Evolutionary conservation across 2,888 invertebrate species (phyloP).

Genomic region (Calliopum simillimum): DNA sequence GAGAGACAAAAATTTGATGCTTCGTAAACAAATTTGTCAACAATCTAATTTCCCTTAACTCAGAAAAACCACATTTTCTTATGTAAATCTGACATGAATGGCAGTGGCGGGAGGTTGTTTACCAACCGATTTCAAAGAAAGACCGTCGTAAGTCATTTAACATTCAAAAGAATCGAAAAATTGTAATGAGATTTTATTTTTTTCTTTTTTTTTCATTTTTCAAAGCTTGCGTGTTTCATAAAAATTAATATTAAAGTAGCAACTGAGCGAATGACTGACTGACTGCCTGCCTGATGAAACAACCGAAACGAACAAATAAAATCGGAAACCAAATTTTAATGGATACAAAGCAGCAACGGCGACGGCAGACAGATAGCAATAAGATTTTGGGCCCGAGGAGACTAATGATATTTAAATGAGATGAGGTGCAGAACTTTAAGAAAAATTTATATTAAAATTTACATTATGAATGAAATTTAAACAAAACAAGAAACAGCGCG

Average conservation of each 20-base stretch:
- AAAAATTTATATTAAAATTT: conserved; percentile 27
- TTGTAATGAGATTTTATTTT: too few relatives aligned
- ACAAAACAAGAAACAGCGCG: not conserved
- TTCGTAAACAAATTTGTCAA: not conserved
- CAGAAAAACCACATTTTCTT: not conserved
- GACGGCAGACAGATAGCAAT: not conserved
- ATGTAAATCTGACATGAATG: conserved; percentile 1
- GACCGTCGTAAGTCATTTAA: conserved; percentile 25
- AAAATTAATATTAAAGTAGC: conserved; percentile 43
- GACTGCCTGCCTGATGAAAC: not conserved
- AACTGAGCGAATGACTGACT: not conserved
- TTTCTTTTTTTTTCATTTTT: conserved; percentile 6
- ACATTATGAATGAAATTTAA: conserved; percentile 53
- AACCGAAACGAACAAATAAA: conserved; percentile 1
- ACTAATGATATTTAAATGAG: conserved; percentile 63
- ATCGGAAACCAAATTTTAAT: conserved; percentile 17
- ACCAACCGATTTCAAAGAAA: not conserved
- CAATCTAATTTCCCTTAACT: conserved; percentile 18
- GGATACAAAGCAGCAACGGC: not conserved
- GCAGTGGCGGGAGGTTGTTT: not conserved
- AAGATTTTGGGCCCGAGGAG: not conserved
- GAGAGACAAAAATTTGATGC: too few relatives aligned
- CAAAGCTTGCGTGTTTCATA: conserved; percentile 47
- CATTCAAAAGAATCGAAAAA: conserved; percentile 18
- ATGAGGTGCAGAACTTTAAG: conserved; percentile 54